Conservation (phyloP, 2,797 vertebrate genomes). For the Crenuchus spilurus region DNA sequence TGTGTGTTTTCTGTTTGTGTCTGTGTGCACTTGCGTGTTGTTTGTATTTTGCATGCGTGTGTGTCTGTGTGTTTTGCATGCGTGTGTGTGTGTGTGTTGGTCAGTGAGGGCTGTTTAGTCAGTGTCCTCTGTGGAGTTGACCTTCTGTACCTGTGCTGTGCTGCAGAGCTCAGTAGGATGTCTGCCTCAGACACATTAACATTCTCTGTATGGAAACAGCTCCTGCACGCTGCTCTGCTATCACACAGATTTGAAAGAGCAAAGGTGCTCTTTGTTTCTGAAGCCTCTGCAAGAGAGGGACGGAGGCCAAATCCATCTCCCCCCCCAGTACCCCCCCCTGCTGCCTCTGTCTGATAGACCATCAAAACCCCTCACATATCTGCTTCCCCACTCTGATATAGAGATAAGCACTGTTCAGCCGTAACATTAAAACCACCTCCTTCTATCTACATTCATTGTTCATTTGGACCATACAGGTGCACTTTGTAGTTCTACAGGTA, state of each 20-base stretch:
- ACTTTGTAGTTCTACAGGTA: too few species aligned
- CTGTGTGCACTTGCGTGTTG: too few species aligned
- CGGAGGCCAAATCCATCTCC: conserved; percentile 32
- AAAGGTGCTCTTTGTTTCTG: conserved; percentile 50
- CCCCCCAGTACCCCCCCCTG: too few species aligned
- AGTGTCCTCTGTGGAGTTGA: conserved; percentile 43
- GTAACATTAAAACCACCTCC: too few species aligned
- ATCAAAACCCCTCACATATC: conserved; percentile 38
- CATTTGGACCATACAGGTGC: too few species aligned
- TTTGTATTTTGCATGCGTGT: too few species aligned
- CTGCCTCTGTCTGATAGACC: conserved; percentile 39
- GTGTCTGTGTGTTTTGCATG: background rate
- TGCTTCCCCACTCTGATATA: conserved; percentile 28
- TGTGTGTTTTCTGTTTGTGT: too few species aligned
- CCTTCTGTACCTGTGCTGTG: conserved; percentile 36
- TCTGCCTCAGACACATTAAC: conserved; percentile 38
- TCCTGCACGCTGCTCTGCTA: conserved; percentile 38
- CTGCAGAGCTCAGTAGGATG: conserved; percentile 40
- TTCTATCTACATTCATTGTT: too few species aligned
- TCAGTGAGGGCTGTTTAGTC: conserved; percentile 18
- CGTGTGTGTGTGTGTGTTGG: conserved; percentile 3
- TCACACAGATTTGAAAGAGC: conserved; percentile 51
- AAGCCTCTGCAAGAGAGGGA: conserved; percentile 23
- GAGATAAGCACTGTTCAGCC: too few species aligned
- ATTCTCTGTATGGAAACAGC: conserved; percentile 54